Conservation (phyloP, 2,888 invertebrate genomes). For the Clusia tigrina region DNA sequence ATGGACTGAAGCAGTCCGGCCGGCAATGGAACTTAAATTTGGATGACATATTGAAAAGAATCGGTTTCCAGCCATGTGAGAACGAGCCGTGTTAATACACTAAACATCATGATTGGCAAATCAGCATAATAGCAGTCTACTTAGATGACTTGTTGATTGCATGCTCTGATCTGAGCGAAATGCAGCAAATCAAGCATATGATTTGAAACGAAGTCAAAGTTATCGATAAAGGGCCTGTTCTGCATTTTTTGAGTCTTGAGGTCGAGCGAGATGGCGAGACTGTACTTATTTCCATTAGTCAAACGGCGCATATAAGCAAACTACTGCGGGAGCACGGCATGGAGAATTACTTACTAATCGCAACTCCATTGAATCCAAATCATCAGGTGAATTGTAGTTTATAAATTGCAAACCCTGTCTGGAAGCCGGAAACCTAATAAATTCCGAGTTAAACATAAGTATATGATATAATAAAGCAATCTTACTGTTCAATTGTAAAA, state of each 20-base stretch:
- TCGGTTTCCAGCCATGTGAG: conserved; percentile 31
- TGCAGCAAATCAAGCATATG: conserved; percentile 19
- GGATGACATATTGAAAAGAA: conserved; percentile 27
- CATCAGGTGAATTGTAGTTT: too few species aligned
- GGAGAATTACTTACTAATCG: conserved; percentile 11
- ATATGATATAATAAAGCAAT: too few species aligned
- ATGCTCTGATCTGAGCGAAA: conserved; percentile 24
- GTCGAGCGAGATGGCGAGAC: conserved; percentile 31
- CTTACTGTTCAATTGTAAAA: too few species aligned
- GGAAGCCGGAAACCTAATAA: too few species aligned
- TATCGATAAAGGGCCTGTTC: conserved; percentile 26
- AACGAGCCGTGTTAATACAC: conserved; percentile 36
- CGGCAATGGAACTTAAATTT: conserved; percentile 40
- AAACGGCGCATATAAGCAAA: conserved; percentile 27
- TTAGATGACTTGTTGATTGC: conserved; percentile 32
- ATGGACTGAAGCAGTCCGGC: conserved; percentile 41
- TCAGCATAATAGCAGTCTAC: conserved; percentile 34
- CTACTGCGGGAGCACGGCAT: conserved; percentile 24
- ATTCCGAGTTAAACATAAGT: too few species aligned
- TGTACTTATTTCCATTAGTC: conserved; percentile 26
- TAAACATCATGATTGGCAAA: conserved; percentile 18
- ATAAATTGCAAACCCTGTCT: too few species aligned
- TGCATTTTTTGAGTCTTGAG: conserved; percentile 35
- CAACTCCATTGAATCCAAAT: conserved; percentile 17
- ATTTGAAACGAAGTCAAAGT: conserved; percentile 30